These are phyloP conservation scores for Syngnathus typhle DNA, from an alignment of 2,113 vertebrate species.

Conservation along the genomic window DNA sequence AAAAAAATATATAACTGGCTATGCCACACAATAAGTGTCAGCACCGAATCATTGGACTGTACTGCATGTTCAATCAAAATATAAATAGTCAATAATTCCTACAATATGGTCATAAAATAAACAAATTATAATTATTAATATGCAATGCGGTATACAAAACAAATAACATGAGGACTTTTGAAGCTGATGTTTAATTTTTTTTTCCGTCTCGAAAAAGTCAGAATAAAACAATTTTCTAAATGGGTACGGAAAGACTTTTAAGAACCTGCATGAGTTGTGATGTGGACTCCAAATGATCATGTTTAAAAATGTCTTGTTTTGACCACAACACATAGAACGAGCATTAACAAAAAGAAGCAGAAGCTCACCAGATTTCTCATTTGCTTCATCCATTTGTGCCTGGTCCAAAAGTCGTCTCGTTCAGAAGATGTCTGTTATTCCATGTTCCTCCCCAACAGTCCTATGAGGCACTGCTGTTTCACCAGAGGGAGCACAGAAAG, in stretches of 20 bases:
- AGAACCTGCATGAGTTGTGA: not conserved
- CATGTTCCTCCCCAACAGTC: constrained; percentile 45
- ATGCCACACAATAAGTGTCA: not conserved
- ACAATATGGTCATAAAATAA: not conserved
- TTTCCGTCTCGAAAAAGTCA: not conserved
- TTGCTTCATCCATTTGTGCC: constrained; percentile 52
- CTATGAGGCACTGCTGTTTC: not conserved
- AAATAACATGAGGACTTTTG: not conserved
- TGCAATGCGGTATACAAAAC: not conserved
- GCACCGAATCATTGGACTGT: not conserved
- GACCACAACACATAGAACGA: not conserved
- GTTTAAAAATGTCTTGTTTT: not conserved
- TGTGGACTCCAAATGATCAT: not conserved
- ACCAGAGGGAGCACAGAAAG: not conserved
- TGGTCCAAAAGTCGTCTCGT: constrained; percentile 65
- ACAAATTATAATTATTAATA: not conserved
- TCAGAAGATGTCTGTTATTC: constrained; percentile 60
- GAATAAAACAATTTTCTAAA: not conserved
- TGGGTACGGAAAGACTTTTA: not conserved
- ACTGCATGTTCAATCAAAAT: too few relatives aligned
- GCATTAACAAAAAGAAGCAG: not conserved
- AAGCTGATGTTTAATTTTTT: not conserved
- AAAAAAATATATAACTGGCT: not conserved
- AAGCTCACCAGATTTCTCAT: constrained; percentile 63
- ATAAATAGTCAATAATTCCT: not conserved